These are phyloP conservation scores for Puntigrus tetrazona DNA, from an alignment of 2,113 vertebrate species.

Conservation along the genomic window DNA sequence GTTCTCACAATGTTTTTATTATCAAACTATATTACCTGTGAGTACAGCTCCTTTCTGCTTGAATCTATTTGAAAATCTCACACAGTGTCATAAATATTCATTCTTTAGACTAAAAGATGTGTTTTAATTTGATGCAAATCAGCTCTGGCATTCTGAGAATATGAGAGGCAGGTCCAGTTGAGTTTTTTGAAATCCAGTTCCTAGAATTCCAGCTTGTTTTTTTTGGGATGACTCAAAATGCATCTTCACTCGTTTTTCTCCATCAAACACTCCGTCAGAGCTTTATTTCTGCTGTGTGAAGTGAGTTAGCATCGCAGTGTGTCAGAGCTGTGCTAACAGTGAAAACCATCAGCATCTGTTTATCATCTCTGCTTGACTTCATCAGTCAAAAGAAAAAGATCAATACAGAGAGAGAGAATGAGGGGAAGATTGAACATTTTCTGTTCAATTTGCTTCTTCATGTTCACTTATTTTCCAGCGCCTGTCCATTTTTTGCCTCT, in stretches of 20 bases:
- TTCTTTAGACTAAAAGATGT: background rate
- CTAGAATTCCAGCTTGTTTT: background rate
- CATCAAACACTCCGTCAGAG: background rate
- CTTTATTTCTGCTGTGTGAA: background rate
- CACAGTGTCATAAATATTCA: background rate
- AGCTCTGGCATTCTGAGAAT: background rate
- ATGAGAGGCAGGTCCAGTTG: background rate
- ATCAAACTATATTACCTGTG: background rate
- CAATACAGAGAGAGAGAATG: slow-evolving; percentile 13
- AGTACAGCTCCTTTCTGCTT: background rate
- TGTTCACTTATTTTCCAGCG: slow-evolving; percentile 52
- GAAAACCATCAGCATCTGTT: slow-evolving; percentile 44
- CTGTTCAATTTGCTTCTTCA: slow-evolving; percentile 45
- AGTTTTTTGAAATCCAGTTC: background rate
- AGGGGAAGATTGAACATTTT: slow-evolving; percentile 23
- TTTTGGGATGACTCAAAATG: background rate
- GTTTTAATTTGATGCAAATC: background rate
- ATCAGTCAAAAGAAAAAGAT: slow-evolving; percentile 36
- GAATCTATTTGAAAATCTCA: background rate
- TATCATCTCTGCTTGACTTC: slow-evolving; percentile 47
- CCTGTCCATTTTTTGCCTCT: slow-evolving; percentile 53
- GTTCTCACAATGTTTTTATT: too few species aligned
- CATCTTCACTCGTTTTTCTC: background rate
- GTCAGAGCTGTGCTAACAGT: slow-evolving; percentile 32
- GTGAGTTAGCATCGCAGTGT: slow-evolving; percentile 15